Conservation (phyloP, 1,140 invertebrate species). For the Drosophila tristis region DNA sequence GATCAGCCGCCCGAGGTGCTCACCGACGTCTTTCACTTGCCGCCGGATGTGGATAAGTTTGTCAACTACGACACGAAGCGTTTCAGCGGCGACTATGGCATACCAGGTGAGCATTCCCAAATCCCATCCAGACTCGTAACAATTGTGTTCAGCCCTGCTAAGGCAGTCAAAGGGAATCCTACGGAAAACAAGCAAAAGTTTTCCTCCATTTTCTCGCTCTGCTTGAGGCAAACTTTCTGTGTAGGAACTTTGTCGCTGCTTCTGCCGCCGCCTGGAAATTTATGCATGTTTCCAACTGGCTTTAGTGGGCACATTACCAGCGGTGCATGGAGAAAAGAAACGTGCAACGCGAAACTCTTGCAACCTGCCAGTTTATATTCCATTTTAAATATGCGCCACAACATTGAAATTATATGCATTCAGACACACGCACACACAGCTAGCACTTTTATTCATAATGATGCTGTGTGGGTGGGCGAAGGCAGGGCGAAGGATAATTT, state of each 20-base stretch:
- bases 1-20: slow-evolving; percentile 89
- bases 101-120: slow-evolving; percentile 84
- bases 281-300: slow-evolving; percentile 73
- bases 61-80: slow-evolving; percentile 87
- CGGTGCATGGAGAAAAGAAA: slow-evolving; percentile 2
- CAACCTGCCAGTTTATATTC: slow-evolving; percentile 58
- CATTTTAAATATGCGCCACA: slow-evolving; percentile 66
- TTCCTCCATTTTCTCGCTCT: slow-evolving; percentile 47
- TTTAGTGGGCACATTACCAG: slow-evolving; percentile 59
- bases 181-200: slow-evolving; percentile 45
- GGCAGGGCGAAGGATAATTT: slow-evolving; percentile 65
- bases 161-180: slow-evolving; percentile 18
- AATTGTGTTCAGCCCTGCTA: slow-evolving; percentile 11
- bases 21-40: slow-evolving; percentile 89
- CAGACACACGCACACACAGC: slow-evolving; percentile 10
- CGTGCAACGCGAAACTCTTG: slow-evolving; percentile 1
- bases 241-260: slow-evolving; percentile 53
- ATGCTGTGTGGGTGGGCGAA: slow-evolving; percentile 12
- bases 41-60: slow-evolving; percentile 89
- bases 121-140: slow-evolving; percentile 9
- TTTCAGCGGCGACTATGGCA: slow-evolving; percentile 90
- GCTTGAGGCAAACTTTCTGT: slow-evolving; percentile 59
- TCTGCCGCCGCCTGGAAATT: slow-evolving; percentile 51
- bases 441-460: slow-evolving; percentile 19
- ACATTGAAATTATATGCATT: slow-evolving; percentile 68